Percentiles rank a stretch among this genome's conserved stretches.
Evolutionary conservation across 2,797 vertebrate species (phyloP).

Genomic region (Acridotheres tristis): DNA sequence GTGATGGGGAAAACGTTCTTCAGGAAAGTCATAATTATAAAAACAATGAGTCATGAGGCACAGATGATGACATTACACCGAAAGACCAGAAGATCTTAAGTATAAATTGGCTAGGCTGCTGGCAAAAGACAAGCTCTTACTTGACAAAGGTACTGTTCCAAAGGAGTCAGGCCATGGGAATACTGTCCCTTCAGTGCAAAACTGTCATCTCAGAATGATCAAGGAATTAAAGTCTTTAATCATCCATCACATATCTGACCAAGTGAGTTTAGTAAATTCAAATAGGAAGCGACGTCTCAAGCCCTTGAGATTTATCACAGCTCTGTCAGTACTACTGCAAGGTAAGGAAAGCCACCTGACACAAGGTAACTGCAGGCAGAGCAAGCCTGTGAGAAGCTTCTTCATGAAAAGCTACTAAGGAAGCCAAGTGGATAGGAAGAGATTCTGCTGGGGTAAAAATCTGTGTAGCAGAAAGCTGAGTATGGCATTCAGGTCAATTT

Average conservation of each 20-base stretch:
- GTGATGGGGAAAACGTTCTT: background rate
- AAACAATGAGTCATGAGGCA: constrained; percentile 28
- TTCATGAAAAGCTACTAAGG: background rate
- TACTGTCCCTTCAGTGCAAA: background rate
- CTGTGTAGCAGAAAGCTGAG: background rate
- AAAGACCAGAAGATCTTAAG: background rate
- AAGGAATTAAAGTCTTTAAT: background rate
- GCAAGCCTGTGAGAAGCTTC: background rate
- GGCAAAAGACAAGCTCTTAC: background rate
- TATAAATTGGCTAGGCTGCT: background rate
- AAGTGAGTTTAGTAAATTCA: background rate
- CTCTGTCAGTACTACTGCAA: background rate
- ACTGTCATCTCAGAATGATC: background rate
- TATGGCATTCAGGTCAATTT: background rate
- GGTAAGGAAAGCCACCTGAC: background rate
- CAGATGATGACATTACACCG: background rate
- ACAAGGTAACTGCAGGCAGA: background rate
- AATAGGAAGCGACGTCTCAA: background rate
- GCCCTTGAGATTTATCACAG: background rate
- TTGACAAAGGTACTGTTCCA: background rate
- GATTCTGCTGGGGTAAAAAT: background rate
- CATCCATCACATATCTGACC: background rate
- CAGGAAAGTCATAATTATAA: constrained; percentile 6
- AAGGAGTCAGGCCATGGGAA: background rate
- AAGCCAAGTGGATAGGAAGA: background rate